Base-by-base conservation (phyloP, 2,888 invertebrate species). In the Invenusta paracnida region DNA sequence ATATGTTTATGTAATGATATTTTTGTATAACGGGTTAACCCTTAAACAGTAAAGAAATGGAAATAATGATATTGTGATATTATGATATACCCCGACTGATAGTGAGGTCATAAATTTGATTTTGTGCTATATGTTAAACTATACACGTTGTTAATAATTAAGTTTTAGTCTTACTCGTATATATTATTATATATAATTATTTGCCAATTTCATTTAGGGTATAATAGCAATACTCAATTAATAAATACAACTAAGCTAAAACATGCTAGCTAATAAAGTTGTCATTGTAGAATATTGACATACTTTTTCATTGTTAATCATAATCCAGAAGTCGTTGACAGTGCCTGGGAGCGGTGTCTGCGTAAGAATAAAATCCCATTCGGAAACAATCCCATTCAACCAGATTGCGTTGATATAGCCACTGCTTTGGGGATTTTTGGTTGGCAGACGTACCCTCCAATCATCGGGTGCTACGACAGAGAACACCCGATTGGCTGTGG, bases 391-490 rank as follows among this genome's bases (percentile, higher is more conserved):
- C 29, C 91, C 89, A 86, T 91, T 90, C n/a, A 91, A 30, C 85
- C 89, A 90, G 11, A 91, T 86, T n/a, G 91, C 91, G 87, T 91
- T 91, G 67, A 91, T 90, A 87, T 90, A 91, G 85, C 90, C 90
- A 0, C 89, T 89, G 0, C 88, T 88, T 0, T 88, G 30, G 0
- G 89, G 82, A 0, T 88, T 88, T 0, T 88, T 29, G 0, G 5
- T 5, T 0, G 89, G 88, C 1, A 84, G 82, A 5, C 28, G 66
- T 13, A 84, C 89, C 25, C 90, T 89, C 85, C 88, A 88, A 2
- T 87, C 86, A 85, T 90, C 90, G 0, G 89, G 87, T 0, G 91
- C 90, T 0, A 90, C 85, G 17, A 91, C 89, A 67, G 89, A 89
- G 17, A 87, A 86, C 17, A 81, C 79, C n/a, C 86, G 86, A 67